phyloP scores from a whole-genome alignment of 2,888 invertebrate species.

The Apeira syringaria region DNA sequence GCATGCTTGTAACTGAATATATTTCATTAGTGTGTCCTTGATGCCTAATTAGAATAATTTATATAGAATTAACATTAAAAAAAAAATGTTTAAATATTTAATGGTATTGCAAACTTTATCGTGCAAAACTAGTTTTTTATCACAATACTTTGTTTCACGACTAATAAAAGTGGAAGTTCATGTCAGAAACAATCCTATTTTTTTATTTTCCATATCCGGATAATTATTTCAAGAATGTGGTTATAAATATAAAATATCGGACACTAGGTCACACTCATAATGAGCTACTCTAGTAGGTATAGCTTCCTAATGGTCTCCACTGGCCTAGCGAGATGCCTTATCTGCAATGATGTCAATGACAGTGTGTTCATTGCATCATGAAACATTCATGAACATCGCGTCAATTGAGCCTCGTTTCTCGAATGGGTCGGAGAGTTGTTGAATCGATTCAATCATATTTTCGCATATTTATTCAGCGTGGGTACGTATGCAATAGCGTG shows the following conservation, averaged over 20 bases:
- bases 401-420: conserved; percentile 4
- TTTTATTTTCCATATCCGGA: too few species aligned
- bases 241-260: too few species aligned
- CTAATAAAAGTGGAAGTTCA: conserved; percentile 35
- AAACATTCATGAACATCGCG: conserved; percentile 11
- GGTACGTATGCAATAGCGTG: conserved; percentile 47
- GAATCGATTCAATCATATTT: conserved; percentile 53
- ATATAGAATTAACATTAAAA: too few species aligned
- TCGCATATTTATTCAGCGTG: conserved; percentile 47
- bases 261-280: conserved; percentile 11
- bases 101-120: too few species aligned
- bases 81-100: too few species aligned
- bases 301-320: neutral
- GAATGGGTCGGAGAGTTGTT: conserved; percentile 19
- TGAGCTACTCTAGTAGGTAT: neutral
- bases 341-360: conserved; percentile 14
- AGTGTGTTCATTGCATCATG: conserved; percentile 9
- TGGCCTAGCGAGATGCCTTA: conserved; percentile 5
- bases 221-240: too few species aligned
- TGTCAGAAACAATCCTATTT: too few species aligned
- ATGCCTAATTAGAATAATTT: too few species aligned
- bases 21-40: conserved; percentile 48
- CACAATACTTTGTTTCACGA: conserved; percentile 40
- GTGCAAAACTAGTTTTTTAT: conserved; percentile 30
- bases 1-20: conserved; percentile 44